A percentile compares a stretch with the other conserved stretches of the same genome.
phyloP scores from a whole-genome alignment of 2,888 invertebrate species.

The Ceraclea dissimilis region DNA sequence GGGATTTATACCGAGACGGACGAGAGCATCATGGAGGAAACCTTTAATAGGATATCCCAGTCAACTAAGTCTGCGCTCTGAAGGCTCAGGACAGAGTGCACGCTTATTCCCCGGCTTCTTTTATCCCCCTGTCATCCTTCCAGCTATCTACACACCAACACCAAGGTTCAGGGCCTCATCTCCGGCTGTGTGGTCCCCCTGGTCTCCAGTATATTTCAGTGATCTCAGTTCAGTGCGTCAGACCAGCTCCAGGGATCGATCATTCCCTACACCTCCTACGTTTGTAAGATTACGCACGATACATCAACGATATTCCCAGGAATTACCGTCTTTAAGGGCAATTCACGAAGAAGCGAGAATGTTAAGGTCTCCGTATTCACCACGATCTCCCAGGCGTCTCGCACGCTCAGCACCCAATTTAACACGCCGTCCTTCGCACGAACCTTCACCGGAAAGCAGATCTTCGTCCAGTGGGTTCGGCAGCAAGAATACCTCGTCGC shows the following conservation, averaged over 20 bases:
- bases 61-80: slow-evolving; percentile 59
- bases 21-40: slow-evolving; percentile 56
- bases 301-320: slow-evolving; percentile 63
- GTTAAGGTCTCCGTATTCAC: slow-evolving; percentile 37
- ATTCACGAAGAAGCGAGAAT: slow-evolving; percentile 63
- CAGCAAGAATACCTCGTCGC: slow-evolving; percentile 79
- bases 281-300: slow-evolving; percentile 56
- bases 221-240: slow-evolving; percentile 82
- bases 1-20: slow-evolving; percentile 64
- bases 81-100: slow-evolving; percentile 55
- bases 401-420: slow-evolving; percentile 61
- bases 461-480: slow-evolving; percentile 87
- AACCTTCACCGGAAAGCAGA: slow-evolving; percentile 80
- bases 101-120: slow-evolving; percentile 32
- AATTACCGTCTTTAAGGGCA: slow-evolving; percentile 61
- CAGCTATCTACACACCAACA: slow-evolving; percentile 26
- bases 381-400: slow-evolving; percentile 55
- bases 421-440: slow-evolving; percentile 50
- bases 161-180: slow-evolving; percentile 38
- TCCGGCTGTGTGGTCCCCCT: slow-evolving; percentile 52
- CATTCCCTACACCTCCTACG: slow-evolving; percentile 69
- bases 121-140: slow-evolving; percentile 25
- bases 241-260: slow-evolving; percentile 71
- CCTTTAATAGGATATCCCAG: slow-evolving; percentile 59
- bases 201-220: slow-evolving; percentile 71